phyloP scores from a whole-genome alignment of 2,888 invertebrate genomes.

The Ypsolopha scabrella region DNA sequence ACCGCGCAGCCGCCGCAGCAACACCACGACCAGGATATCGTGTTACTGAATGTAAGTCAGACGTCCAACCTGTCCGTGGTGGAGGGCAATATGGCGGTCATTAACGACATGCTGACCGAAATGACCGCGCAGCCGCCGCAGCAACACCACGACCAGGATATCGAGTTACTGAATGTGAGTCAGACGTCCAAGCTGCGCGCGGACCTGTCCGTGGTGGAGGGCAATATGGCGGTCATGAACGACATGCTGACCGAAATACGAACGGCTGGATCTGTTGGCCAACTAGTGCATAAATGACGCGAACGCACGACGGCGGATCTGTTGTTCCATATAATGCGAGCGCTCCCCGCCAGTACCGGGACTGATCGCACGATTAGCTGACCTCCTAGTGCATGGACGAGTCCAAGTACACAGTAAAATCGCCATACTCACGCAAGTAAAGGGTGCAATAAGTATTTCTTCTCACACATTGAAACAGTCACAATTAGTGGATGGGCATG shows the following conservation, averaged over 20 bases:
- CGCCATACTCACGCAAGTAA: too few species aligned
- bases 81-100: conserved; percentile 91
- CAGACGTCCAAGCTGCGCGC: conserved; percentile 74
- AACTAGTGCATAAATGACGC: too few species aligned
- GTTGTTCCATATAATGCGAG: too few species aligned
- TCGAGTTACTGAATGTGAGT: conserved; percentile 85
- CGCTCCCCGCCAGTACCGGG: too few species aligned
- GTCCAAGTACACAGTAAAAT: too few species aligned
- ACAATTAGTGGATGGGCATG: too few species aligned
- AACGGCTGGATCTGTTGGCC: too few species aligned
- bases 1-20: conserved; percentile 87
- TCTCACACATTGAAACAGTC: too few species aligned
- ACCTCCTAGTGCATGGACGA: too few species aligned
- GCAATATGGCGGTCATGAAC: conserved; percentile 92
- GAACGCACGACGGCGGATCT: too few species aligned
- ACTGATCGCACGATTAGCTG: too few species aligned
- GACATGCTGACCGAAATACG: conserved; percentile 96
- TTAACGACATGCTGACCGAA: conserved; percentile 96
- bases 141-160: conserved; percentile 86
- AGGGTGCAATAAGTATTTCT: too few species aligned
- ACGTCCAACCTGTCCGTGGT: conserved; percentile 92
- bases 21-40: conserved; percentile 88
- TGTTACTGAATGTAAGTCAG: conserved; percentile 91
- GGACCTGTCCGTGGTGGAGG: conserved; percentile 54
- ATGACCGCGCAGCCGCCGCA: conserved; percentile 88